Percentiles rank a stretch among this genome's conserved stretches.
phyloP scores from a whole-genome alignment of 2,113 vertebrate genomes.

The Mesocricetus auratus region DNA sequence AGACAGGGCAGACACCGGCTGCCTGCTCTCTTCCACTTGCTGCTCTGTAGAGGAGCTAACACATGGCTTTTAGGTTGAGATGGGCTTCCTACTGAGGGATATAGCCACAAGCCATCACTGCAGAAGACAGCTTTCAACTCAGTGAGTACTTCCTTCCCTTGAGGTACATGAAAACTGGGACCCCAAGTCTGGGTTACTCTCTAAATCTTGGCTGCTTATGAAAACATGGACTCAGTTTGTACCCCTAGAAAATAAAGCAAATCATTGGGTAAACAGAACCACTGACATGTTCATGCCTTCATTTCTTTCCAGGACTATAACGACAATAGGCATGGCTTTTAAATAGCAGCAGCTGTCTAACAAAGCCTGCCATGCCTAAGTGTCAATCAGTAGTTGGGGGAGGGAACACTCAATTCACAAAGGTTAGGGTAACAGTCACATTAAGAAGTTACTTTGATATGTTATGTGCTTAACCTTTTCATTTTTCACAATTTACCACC shows the following conservation, averaged over 20 bases:
- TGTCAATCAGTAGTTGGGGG: not conserved
- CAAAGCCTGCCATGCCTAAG: not conserved
- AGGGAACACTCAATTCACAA: not conserved
- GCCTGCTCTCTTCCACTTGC: not conserved
- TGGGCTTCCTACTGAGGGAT: not conserved
- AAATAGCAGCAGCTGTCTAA: not conserved
- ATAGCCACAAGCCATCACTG: not conserved
- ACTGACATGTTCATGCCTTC: not conserved
- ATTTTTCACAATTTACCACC: not conserved
- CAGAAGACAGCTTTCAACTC: constrained; percentile 1
- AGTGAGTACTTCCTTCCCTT: not conserved
- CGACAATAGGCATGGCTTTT: not conserved
- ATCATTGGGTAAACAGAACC: not conserved
- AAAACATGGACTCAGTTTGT: not conserved
- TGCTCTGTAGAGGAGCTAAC: not conserved
- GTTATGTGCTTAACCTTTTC: constrained; percentile 15
- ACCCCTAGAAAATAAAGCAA: not conserved
- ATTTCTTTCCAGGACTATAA: not conserved
- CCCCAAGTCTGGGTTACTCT: not conserved
- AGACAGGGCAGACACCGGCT: not conserved
- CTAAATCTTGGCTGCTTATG: not conserved
- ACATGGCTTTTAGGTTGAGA: not conserved
- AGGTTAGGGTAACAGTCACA: not conserved
- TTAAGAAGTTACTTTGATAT: not conserved
- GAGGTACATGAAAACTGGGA: not conserved